Evolutionary conservation across 1,140 invertebrate genomes (phyloP).

Genomic region (Drosophila busckii): DNA sequence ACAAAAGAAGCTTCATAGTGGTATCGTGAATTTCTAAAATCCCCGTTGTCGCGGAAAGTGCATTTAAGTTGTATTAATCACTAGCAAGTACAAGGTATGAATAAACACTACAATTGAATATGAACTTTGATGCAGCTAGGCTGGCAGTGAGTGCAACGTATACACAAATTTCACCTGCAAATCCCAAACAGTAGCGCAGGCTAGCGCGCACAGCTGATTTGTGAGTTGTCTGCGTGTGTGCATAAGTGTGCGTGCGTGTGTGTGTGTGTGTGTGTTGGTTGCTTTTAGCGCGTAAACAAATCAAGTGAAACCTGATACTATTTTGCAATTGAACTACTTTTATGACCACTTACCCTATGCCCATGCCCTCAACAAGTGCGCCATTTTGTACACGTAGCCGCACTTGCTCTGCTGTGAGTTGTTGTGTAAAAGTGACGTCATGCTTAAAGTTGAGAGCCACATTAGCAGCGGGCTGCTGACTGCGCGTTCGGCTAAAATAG

Average conservation of each 20-base stretch:
- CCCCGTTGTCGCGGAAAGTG: constrained; percentile 63
- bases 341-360: constrained; percentile 46
- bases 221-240: constrained; percentile 2
- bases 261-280: constrained; percentile 9
- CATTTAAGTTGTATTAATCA: constrained; percentile 52
- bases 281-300: constrained; percentile 69
- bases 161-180: constrained; percentile 69
- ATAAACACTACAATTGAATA: background rate
- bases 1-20: too few species aligned
- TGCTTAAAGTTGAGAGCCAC: constrained; percentile 39
- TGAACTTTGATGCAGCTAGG: background rate
- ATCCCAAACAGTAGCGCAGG: too few species aligned
- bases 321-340: constrained; percentile 17
- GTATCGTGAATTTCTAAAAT: constrained; percentile 31
- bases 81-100: constrained; percentile 46
- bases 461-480: constrained; percentile 40
- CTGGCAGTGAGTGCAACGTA: constrained; percentile 41
- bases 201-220: constrained; percentile 64
- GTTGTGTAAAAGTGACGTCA: constrained; percentile 63
- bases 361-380: constrained; percentile 44
- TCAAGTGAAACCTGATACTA: constrained; percentile 61
- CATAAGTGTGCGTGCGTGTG: constrained; percentile 1
- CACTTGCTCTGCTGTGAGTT: constrained; percentile 30
- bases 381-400: constrained; percentile 54
- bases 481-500: constrained; percentile 64